Evolutionary conservation across 2,113 vertebrate genomes (phyloP).

Genomic region (Anthoscopus minutus): DNA sequence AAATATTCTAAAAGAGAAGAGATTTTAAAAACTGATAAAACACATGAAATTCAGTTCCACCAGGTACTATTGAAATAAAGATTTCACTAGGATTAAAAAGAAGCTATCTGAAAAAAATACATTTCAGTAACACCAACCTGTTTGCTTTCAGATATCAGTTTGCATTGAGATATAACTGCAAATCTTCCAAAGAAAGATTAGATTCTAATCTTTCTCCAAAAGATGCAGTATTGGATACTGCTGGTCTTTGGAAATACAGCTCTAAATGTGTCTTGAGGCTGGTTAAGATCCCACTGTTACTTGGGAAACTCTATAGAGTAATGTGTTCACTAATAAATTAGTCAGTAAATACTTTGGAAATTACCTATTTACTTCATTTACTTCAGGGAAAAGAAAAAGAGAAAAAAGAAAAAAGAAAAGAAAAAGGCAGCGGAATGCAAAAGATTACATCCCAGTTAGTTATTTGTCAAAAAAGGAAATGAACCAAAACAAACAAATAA

Average conservation of each 20-base stretch:
- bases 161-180: not conserved
- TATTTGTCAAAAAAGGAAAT: not conserved
- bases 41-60: not conserved
- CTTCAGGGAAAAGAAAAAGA: fast-evolving
- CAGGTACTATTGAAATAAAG: not conserved
- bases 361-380: not conserved
- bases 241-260: not conserved
- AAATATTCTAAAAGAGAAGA: not conserved
- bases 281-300: not conserved
- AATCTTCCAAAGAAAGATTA: not conserved
- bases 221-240: not conserved
- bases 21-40: not conserved
- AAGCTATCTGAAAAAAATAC: not conserved
- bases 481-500: not conserved
- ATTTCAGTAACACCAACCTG: not conserved
- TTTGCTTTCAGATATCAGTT: not conserved
- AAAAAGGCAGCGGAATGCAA: not conserved
- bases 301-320: not conserved
- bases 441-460: not conserved
- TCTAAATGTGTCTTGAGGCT: not conserved
- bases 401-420: not conserved
- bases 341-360: not conserved
- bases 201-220: not conserved
- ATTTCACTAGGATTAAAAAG: not conserved
- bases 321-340: not conserved